Base-by-base conservation (phyloP, 2,797 vertebrate species). In the Ammospiza maritima region DNA sequence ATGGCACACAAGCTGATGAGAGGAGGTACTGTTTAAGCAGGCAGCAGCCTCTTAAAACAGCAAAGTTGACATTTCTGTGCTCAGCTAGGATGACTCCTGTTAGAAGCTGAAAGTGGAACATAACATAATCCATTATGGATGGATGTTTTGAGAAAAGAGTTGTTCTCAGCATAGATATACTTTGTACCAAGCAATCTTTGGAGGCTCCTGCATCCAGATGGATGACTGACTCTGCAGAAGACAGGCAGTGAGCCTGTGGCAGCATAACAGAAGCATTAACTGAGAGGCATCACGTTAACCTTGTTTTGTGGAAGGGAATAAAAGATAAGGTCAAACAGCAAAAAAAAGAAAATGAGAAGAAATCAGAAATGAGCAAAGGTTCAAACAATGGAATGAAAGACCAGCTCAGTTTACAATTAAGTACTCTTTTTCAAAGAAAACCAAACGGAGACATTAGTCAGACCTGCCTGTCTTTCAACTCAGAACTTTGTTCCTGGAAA, bases 51-150 rank as follows among this genome's bases (percentile, higher is more conserved):
- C 42, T 73, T 45, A 61, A 88, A 92, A 88, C 45, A 85, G 82
- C 57, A 36, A 77, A 83, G 73, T 78, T 93, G 87, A 83, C 93
- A 91, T 85, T 91, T 88, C 58, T 91, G 44, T 84, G 62, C 50
- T 83, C 30, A 38, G 51, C 51, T 45, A 62, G 22, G 36, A 34
- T 29, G 18, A 47, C 16, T 91, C 78, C 65, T 85, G 30, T 60
- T 67, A 47, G 54, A 83, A 94, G 58, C 85, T 89, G 76, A 84
- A 89, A 93, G 58, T 92, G 57, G 94, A 94, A 88, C 70, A 54
- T 74, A 91, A 83, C 85, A 78, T 92, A 95, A 94, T 96, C 79
- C 89, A 90, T 94, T 95, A 90, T 86, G 58, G 38, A 92, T 92
- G 69, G 82, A 69, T 85, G 22, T 65, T 65, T 88, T 82, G 82